These are phyloP conservation scores for Brachypterus glaber DNA, from an alignment of 2,888 invertebrate species.

Conservation along the genomic window DNA sequence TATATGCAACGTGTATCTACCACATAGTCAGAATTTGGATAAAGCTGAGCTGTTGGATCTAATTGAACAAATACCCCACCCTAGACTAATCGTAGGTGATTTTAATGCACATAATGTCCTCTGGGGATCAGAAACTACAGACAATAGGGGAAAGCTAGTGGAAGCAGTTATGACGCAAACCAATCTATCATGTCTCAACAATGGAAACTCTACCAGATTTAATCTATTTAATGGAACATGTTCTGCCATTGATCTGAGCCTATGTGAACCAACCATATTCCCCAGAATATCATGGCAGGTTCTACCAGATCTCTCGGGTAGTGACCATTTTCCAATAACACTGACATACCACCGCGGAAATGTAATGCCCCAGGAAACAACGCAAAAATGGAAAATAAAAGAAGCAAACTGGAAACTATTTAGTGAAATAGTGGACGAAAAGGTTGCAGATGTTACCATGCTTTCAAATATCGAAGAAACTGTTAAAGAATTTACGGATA, in stretches of 20 bases:
- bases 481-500: background rate
- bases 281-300: background rate
- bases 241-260: background rate
- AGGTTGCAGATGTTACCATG: too few species aligned
- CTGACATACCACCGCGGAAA: background rate
- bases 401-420: conserved; percentile 1
- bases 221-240: background rate
- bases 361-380: background rate
- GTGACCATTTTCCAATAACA: conserved; percentile 5
- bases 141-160: background rate
- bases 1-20: conserved; percentile 16
- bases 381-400: background rate
- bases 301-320: background rate
- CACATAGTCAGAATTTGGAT: conserved; percentile 4
- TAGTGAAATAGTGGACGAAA: background rate
- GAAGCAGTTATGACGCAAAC: background rate
- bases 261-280: background rate
- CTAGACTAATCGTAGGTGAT: conserved; percentile 22
- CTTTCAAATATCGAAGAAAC: background rate
- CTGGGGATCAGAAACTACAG: background rate
- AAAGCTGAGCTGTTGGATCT: conserved; percentile 12
- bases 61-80: conserved; percentile 20
- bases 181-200: background rate
- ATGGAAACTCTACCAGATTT: background rate
- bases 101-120: conserved; percentile 17